Percentiles rank a stretch among this genome's conserved stretches.
Evolutionary conservation across 2,888 invertebrate species (phyloP).

Genomic region (Thera obeliscata): DNA sequence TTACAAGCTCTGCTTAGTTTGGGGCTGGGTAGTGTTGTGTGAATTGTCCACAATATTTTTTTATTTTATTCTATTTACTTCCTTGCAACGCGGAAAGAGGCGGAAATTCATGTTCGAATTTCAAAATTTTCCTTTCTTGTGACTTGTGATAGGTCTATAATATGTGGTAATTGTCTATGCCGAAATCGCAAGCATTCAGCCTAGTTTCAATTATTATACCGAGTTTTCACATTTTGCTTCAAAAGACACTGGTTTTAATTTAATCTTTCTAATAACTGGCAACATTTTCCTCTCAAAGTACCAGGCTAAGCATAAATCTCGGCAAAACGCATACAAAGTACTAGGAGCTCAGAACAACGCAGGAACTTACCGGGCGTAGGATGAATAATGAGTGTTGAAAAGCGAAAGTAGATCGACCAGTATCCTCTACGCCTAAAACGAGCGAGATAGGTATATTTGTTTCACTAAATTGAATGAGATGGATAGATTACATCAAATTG

Average conservation of each 20-base stretch:
- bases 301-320: conserved; percentile 23
- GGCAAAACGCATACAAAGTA: conserved; percentile 25
- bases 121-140: too few relatives aligned
- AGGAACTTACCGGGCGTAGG: conserved; percentile 26
- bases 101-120: too few relatives aligned
- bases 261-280: background rate
- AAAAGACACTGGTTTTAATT: background rate
- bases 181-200: too few relatives aligned
- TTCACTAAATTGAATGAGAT: conserved; percentile 12
- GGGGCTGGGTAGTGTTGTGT: too few relatives aligned
- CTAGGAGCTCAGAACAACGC: conserved; percentile 23
- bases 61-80: too few relatives aligned
- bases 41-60: too few relatives aligned
- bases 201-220: too few relatives aligned
- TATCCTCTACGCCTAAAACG: conserved; percentile 26
- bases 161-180: too few relatives aligned
- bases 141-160: too few relatives aligned
- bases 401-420: conserved; percentile 38
- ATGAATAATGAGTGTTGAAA: conserved; percentile 36
- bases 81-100: too few relatives aligned
- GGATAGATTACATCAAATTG: conserved; percentile 1
- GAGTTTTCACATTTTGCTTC: too few relatives aligned
- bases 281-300: conserved; percentile 15
- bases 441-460: conserved; percentile 10
- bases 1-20: too few relatives aligned